Conservation (phyloP, 2,888 invertebrate genomes). For the Germaria angustata region DNA sequence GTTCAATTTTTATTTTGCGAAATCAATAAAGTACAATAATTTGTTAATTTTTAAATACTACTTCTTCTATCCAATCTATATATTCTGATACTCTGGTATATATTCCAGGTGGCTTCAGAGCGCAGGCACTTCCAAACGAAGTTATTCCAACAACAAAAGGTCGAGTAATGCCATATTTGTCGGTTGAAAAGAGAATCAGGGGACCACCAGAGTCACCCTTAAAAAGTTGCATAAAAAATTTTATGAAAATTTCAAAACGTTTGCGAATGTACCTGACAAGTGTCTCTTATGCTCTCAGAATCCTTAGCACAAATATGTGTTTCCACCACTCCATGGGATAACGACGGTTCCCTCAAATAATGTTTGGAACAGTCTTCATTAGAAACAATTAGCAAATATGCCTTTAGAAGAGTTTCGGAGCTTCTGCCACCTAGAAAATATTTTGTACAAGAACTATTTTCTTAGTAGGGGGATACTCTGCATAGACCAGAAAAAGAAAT, state of each 20-base stretch:
- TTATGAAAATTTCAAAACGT: no score
- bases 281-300: slow-evolving; percentile 69
- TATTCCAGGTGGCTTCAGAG: slow-evolving; percentile 69
- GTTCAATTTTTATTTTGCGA: not conserved
- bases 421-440: slow-evolving; percentile 52
- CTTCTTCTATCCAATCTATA: slow-evolving; percentile 71
- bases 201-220: slow-evolving; percentile 66
- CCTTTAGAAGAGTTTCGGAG: slow-evolving; percentile 64
- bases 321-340: slow-evolving; percentile 70
- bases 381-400: slow-evolving; percentile 47
- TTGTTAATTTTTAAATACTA: slow-evolving; percentile 53
- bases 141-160: slow-evolving; percentile 70
- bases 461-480: no score
- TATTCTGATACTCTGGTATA: slow-evolving; percentile 71
- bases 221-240: no score
- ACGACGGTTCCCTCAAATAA: not conserved
- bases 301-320: slow-evolving; percentile 76
- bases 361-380: slow-evolving; percentile 48
- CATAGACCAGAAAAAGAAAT: no score
- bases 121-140: slow-evolving; percentile 71
- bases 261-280: slow-evolving; percentile 69
- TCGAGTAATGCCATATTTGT: slow-evolving; percentile 16
- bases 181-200: slow-evolving; percentile 40
- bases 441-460: no score
- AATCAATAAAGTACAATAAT: slow-evolving; percentile 18